Base-by-base conservation (phyloP, 2,113 vertebrate genomes). In the Chroicocephalus ridibundus region DNA sequence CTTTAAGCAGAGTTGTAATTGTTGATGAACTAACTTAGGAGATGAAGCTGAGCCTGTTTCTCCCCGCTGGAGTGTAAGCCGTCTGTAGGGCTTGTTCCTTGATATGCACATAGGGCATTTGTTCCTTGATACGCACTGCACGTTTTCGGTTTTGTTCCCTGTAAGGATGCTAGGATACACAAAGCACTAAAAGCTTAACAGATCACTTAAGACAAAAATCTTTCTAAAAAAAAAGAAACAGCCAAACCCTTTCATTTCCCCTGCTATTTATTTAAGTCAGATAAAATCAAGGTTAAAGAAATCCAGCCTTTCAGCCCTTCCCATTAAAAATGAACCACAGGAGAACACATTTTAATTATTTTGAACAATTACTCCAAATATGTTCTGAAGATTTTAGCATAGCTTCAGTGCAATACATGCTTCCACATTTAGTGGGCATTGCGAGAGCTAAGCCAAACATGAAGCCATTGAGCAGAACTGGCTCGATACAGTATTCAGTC, bases 221-320 rank as follows among this genome's bases (percentile, higher is more conserved):
- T 75, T 13, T 61, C 9, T 12, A 27, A 8, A 42, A 21, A 55
- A 47, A 55, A 44, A 60, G 2, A 29, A 72, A 42, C 19, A 71
- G 68, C 38, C 86, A 86, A 96, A 54, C 6, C 25, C 49, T 44
- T 85, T 94, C 29, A 42, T 94, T 94, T 96, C 77, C 81, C 79
- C 58, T 89, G 36, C 70, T 68, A 11, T 16, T 70, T 51, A 60
- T 47, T 72, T 61, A 71, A 91, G 20, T 66, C 70, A 85, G 88
- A 83, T 94, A 91, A 91, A 92, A 94, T 85, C 86, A 79, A 64
- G 44, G 27, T 34, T 46, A 16, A 60, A 81, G 36, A 60, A 54
- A 15, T 12, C 69, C 40, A 54, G 24, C 27, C 13, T 36, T 94
- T 55, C 2, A 1, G 46, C 58, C 49, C n/a, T 85, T 34, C 22